Base-by-base conservation (phyloP, 2,797 vertebrate genomes). In the Neostethus bicornis region DNA sequence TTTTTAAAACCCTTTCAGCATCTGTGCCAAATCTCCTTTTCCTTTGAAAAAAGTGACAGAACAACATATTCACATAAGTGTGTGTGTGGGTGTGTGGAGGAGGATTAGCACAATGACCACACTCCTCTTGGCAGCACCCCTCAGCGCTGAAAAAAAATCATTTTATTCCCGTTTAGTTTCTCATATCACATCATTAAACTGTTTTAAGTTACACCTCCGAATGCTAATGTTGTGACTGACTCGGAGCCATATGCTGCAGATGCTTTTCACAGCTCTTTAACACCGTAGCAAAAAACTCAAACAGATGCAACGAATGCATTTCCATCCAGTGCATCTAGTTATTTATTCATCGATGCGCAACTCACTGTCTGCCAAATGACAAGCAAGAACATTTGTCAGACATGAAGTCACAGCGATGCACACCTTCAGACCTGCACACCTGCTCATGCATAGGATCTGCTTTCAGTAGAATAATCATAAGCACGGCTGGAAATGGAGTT, bases 381-480 rank as follows among this genome's bases (percentile, higher is more conserved):
- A 47, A 51, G 43, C 54, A 49, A 51, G 50, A 53, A 63, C 66
- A 78, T 66, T 70, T 79, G 75, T 70, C 83, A 79, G 69, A 72
- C 73, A 67, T 77, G 73, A 67, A 79, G 72, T 69, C 70, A 66
- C 59, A 47, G 35, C 46, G 23, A 47, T 21, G 10, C 54, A 54
- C 70, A 73, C 66, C 73, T 72, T 54, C 62, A 70, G 63, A 55
- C 51, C 48, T 51, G 58, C 57, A 53, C 85, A 82, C 72, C 81
- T 81, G 74, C 73, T 84, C 85, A 85, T 83, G 78, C 75, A 85
- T 80, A 74, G 71, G 58, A 75, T 79, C 68, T 38, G 53, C 44
- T 47, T 37, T 25, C 38, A 72, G 52, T 64, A 44, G 24, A 11
- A 58, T 52, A 37, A n/a, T n/a, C n/a, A 70, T 41, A 51, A 56